phyloP scores from a whole-genome alignment of 2,797 vertebrate species.

The Acrossocheilus fasciatus region DNA sequence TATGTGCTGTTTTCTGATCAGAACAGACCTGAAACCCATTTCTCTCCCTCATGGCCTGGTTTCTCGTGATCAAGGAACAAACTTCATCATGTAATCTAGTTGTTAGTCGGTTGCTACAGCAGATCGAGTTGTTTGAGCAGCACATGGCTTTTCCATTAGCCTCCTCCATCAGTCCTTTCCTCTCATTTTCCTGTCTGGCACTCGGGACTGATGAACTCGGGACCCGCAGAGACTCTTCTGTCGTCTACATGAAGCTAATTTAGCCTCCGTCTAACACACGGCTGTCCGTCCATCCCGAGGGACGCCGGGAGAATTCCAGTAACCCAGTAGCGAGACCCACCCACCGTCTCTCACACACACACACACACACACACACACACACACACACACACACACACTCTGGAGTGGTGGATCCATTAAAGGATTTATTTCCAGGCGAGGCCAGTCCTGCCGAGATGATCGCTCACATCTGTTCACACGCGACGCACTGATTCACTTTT shows the following conservation, averaged over 20 bases:
- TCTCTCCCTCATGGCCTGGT: background rate
- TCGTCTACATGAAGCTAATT: conserved; percentile 40
- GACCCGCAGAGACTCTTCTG: conserved; percentile 11
- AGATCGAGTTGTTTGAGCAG: conserved; percentile 52
- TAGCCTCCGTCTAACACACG: conserved; percentile 41
- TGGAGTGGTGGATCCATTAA: conserved; percentile 66
- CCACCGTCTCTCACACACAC: conserved; percentile 33
- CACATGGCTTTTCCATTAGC: conserved; percentile 56
- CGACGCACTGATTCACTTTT: conserved; percentile 54
- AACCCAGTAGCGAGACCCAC: conserved; percentile 52
- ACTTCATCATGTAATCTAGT: conserved; percentile 6
- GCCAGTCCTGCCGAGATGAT: conserved; percentile 59
- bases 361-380: background rate
- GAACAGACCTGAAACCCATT: background rate
- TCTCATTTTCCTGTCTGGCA: conserved; percentile 57
- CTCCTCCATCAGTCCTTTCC: conserved; percentile 48
- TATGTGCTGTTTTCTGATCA: background rate
- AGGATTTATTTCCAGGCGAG: conserved; percentile 61
- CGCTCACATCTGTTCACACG: conserved; percentile 67
- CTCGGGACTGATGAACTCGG: conserved; percentile 50
- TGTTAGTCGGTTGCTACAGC: conserved; percentile 54
- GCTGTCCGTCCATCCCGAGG: conserved; percentile 20
- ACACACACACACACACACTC: conserved; percentile 52
- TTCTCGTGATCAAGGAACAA: conserved; percentile 21
- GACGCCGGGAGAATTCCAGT: conserved; percentile 55